Evolutionary conservation across 2,888 invertebrate genomes (phyloP), one percentile per base, ranked within the genome.

Genomic region (Monopis laevigella): DNA sequence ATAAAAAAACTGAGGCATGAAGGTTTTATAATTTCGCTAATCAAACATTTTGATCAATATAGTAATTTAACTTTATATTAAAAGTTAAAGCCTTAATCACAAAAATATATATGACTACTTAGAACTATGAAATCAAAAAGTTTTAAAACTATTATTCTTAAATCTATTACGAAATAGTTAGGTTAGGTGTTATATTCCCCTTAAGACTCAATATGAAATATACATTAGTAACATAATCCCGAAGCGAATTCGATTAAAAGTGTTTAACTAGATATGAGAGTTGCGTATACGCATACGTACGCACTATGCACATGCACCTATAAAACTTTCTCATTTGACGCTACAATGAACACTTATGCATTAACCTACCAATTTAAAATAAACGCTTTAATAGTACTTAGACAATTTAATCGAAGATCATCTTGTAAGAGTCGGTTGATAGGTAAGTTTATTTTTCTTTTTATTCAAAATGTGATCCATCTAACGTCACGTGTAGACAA

Each of bases 271-370:
- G 5, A 17, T 3, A 7, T 13, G 7, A 17, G 32, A 10, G 30
- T 11, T 6, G 30, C 30, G 35, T n/a, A 19, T 35, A 35, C 35
- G 18, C 17, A 35, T 19, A 10, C 10, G 10, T 24, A 10, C 10
- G 24, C 24, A 24, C 18, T 62, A 59, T 59, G 61, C 55, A 54
- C 54, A 55, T 50, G 56, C 57, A 59, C 61, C 60, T 59, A 65
- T 69, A 52, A 56, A 36, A 70, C 74, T 72, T 73, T 73, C 72
- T 68, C 70, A 62, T 46, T 27, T 39, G 39, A 34, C 43, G 42
- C 30, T 30, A 24, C 16, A 38, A 29, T 32, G 40, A 36, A 17
- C 40, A 43, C 30, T 43, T 41, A 26, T 36, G 36, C 13, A 16
- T 36, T 36, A 36, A 36, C 36, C 36, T 36, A 36, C 36, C 36